Percentiles rank a stretch among this genome's conserved stretches.
These are phyloP conservation scores for Chromobotia macracanthus DNA, from an alignment of 2,797 vertebrate species.

Conservation along the genomic window DNA sequence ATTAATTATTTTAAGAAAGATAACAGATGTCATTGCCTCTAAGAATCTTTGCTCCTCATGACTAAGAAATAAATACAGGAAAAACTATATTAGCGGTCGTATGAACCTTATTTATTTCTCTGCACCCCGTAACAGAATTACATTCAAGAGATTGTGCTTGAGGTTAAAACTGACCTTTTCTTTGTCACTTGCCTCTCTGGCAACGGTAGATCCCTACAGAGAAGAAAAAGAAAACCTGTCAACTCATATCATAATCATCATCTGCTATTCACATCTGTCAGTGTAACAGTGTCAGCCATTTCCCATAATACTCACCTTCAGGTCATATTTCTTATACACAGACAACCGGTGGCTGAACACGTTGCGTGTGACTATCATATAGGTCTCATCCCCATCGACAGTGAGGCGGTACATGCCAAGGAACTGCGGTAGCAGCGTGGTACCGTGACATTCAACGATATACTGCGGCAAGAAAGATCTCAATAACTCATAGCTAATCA, in stretches of 20 bases:
- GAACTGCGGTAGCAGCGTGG: constrained; percentile 97
- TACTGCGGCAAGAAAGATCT: constrained; percentile 76
- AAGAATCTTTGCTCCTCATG: background rate
- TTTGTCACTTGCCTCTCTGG: constrained; percentile 98
- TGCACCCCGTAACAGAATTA: background rate
- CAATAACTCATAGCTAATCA: too few species aligned
- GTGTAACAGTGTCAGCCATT: background rate
- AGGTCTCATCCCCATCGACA: constrained; percentile 97
- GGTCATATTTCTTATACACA: constrained; percentile 97
- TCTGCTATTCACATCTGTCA: background rate
- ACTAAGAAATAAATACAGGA: too few species aligned
- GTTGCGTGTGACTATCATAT: constrained; percentile 98
- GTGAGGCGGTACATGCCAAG: constrained; percentile 98
- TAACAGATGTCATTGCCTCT: background rate
- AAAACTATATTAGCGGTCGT: background rate
- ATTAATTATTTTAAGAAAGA: background rate
- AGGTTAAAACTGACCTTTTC: constrained; percentile 87
- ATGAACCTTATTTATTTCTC: background rate
- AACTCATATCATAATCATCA: constrained; percentile 4
- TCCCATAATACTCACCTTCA: constrained; percentile 84
- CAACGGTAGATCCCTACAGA: constrained; percentile 95
- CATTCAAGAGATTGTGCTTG: background rate
- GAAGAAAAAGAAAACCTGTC: constrained; percentile 50
- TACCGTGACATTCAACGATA: constrained; percentile 97
- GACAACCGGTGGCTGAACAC: constrained; percentile 98